These are phyloP conservation scores for Enteromius viviparus DNA, from an alignment of 2,797 vertebrate species.

Conservation along the genomic window DNA sequence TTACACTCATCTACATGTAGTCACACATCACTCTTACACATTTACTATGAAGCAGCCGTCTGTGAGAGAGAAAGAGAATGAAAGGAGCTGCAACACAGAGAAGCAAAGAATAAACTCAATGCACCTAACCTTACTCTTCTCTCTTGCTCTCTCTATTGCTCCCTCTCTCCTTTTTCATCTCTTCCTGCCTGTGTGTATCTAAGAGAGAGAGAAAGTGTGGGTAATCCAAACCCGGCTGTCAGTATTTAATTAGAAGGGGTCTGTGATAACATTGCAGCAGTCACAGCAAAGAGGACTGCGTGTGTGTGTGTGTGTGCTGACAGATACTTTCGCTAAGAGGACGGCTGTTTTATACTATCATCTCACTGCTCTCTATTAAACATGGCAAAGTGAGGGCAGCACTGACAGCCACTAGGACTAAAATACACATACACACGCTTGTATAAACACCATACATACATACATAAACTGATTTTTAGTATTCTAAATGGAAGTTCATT, in stretches of 20 bases:
- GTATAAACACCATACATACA: neutral
- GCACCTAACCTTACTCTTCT: neutral
- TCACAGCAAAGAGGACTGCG: constrained; percentile 14
- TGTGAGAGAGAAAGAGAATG: neutral
- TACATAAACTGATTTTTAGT: neutral
- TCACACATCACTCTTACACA: constrained; percentile 23
- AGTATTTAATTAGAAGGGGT: constrained; percentile 56
- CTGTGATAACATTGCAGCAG: constrained; percentile 40
- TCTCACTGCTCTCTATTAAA: constrained; percentile 55
- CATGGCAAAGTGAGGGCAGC: constrained; percentile 43
- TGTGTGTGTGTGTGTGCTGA: constrained; percentile 13
- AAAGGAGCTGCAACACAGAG: constrained; percentile 14
- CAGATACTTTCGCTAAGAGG: constrained; percentile 50
- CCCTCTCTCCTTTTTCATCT: neutral
- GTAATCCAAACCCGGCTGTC: constrained; percentile 48
- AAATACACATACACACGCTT: constrained; percentile 26
- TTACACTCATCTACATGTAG: neutral
- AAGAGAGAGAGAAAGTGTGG: constrained; percentile 23
- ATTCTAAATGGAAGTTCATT: neutral
- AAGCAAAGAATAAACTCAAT: constrained; percentile 21
- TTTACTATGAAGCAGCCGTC: neutral
- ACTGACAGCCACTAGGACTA: neutral
- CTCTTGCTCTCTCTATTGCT: neutral
- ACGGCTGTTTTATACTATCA: constrained; percentile 54
- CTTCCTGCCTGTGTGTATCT: constrained; percentile 6